Evolutionary conservation across 2,888 invertebrate species (phyloP), one percentile per base, ranked within the genome.

Genomic region (Oscheius sp.): DNA sequence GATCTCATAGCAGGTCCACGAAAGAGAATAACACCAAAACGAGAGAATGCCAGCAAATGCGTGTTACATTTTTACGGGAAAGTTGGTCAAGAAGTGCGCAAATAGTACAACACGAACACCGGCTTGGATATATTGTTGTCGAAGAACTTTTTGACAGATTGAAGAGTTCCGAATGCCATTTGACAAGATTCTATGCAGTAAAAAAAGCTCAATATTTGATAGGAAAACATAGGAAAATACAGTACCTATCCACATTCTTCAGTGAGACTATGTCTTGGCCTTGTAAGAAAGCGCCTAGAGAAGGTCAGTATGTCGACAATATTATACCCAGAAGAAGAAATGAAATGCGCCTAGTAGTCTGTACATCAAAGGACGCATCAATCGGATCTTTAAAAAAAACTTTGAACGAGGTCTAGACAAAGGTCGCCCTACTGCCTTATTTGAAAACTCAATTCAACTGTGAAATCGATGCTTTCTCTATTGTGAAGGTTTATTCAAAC

Each of bases 71-170:
- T 61, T 61, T 61, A 25, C 45, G 61, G 27, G 61, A 61, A 61
- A 39, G 61, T 61, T 61, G 61, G 61, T 61, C 61, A 61, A 61
- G 61, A 61, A 45, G 61, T 45, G 45, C 61, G 61, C 61, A 61
- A 61, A 61, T 45, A 61, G 42, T 42, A 29, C 42, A 55, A 55
- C 61, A 61, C 61, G 61, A 61, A 61, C 61, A 45, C 46, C 31
- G 25, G 29, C 27, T 53, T 53, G 17, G n/a, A n/a, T n/a, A n/a
- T n/a, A n/a, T n/a, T n/a, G n/a, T n/a, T n/a, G n/a, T n/a, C n/a
- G n/a, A n/a, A n/a, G n/a, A n/a, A n/a, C n/a, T n/a, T n/a, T n/a
- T n/a, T n/a, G n/a, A n/a, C n/a, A n/a, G n/a, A n/a, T n/a, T n/a
- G n/a, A n/a, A n/a, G n/a, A n/a, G n/a, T n/a, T n/a, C n/a, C n/a